Percentiles rank a stretch among this genome's conserved stretches.
phyloP scores from a whole-genome alignment of 2,888 invertebrate species.

The Phragmatobia fuliginosa region DNA sequence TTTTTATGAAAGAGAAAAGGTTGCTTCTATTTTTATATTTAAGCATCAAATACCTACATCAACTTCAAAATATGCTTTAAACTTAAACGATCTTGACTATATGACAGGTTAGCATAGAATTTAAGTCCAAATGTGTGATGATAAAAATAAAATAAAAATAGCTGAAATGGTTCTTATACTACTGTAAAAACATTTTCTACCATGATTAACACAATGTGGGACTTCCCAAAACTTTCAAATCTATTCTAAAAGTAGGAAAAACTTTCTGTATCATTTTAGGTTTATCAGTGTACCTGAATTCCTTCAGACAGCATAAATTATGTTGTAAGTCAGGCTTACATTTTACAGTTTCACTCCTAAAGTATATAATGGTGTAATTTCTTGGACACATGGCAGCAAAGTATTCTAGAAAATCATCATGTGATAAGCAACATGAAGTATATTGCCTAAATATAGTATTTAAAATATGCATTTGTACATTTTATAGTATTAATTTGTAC shows the following conservation, averaged over 20 bases:
- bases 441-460: neutral
- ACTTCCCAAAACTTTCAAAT: neutral
- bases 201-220: neutral
- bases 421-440: neutral
- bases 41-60: neutral
- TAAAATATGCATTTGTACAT: neutral
- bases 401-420: neutral
- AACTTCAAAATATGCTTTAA: neutral
- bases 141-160: neutral
- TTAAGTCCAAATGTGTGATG: neutral
- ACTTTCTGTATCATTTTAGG: neutral
- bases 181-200: neutral
- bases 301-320: neutral
- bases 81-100: neutral
- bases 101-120: neutral
- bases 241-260: neutral
- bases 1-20: slow-evolving; percentile 1
- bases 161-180: neutral
- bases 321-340: neutral
- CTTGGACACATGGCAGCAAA: neutral
- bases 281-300: neutral
- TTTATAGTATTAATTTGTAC: slow-evolving; percentile 1
- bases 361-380: neutral
- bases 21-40: neutral
- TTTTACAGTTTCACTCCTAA: neutral